Percentiles rank a stretch among this genome's conserved stretches.
Evolutionary conservation across 2,113 vertebrate species (phyloP).

Genomic region (Ramphastos sulfuratus): DNA sequence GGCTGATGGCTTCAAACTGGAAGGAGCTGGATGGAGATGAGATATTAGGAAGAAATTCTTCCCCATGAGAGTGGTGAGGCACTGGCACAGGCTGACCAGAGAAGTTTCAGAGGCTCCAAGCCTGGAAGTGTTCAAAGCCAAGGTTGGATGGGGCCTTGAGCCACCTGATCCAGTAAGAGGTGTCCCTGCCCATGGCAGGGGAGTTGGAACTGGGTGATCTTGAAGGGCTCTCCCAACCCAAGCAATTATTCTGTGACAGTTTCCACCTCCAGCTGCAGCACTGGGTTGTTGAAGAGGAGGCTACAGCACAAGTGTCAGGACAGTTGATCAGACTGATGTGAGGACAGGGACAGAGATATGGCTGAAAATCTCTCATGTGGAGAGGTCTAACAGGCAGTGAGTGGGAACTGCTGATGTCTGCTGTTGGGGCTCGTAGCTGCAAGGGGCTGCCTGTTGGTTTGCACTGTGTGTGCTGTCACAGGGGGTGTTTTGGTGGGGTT

Average conservation of each 20-base stretch:
- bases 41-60: too few relatives aligned
- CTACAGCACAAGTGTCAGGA: not conserved
- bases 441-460: accelerated
- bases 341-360: not conserved
- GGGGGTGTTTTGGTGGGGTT: accelerated
- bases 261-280: accelerated
- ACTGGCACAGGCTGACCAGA: too few relatives aligned
- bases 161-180: too few relatives aligned
- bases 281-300: accelerated
- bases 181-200: too few relatives aligned
- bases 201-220: too few relatives aligned
- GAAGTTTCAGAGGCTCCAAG: too few relatives aligned
- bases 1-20: too few relatives aligned
- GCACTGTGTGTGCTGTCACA: accelerated
- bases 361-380: not conserved
- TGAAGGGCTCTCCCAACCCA: too few relatives aligned
- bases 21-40: too few relatives aligned
- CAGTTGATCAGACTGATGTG: accelerated
- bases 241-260: accelerated
- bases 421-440: not conserved
- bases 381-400: not conserved
- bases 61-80: too few relatives aligned
- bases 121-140: too few relatives aligned
- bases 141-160: too few relatives aligned
- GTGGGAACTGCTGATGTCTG: not conserved